phyloP scores from a whole-genome alignment of 2,113 vertebrate species.

The Psilopogon haemacephalus region DNA sequence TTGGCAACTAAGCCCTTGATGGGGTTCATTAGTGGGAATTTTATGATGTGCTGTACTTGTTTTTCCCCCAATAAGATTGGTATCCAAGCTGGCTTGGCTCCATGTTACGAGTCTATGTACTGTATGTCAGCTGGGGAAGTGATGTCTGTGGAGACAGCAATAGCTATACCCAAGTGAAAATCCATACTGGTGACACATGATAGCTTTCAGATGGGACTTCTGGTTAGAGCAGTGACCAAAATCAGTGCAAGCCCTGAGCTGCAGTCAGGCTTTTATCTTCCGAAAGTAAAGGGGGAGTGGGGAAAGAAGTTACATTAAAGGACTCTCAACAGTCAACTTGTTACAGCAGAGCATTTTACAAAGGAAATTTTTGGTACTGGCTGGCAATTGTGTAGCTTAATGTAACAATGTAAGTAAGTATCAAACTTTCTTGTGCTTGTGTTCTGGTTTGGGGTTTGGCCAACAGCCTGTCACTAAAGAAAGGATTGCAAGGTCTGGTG shows the following conservation, averaged over 20 bases:
- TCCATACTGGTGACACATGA: fast-evolving
- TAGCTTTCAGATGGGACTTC: background rate
- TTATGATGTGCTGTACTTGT: fast-evolving
- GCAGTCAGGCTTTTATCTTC: fast-evolving
- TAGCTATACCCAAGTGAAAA: fast-evolving
- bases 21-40: fast-evolving
- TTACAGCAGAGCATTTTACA: background rate
- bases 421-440: background rate
- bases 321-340: fast-evolving
- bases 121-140: background rate
- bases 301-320: fast-evolving
- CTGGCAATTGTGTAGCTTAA: background rate
- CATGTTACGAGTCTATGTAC: fast-evolving
- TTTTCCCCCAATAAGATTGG: fast-evolving
- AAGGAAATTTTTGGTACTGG: background rate
- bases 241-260: fast-evolving
- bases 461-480: fast-evolving
- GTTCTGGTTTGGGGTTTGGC: background rate
- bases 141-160: background rate
- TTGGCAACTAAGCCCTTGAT: fast-evolving
- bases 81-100: background rate
- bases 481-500: background rate
- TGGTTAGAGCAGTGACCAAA: background rate
- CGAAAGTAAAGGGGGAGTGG: too few species aligned
- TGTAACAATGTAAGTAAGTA: background rate